Base-by-base conservation (phyloP, 2,888 invertebrate species). In the Euplexia lucipara region DNA sequence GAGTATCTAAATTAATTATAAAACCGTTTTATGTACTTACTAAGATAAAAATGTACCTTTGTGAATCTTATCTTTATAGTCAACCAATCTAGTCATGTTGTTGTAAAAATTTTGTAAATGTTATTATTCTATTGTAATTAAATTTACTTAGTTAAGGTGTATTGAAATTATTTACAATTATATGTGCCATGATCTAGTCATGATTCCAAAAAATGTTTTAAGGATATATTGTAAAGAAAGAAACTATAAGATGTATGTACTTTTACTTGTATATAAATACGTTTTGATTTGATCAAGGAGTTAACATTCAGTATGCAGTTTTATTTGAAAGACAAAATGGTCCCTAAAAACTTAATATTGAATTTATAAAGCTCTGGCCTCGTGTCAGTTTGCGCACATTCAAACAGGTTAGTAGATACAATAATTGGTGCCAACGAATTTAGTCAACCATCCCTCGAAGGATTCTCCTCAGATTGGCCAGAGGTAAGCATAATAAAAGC, bases 81-180 rank as follows among this genome's bases (percentile, higher is more conserved):
- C 80, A 67, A 47, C 66, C 74, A 65, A 47, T 64, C 74, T 84
- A 82, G 81, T 84, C 82, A 63, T 39, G 39, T 59, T 39, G 39
- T 59, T 85, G 84, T 85, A 80, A 71, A 83, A 78, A 81, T 47
- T 53, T 74, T 85, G 83, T 85, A 84, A 79, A 85, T 80, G 79
- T 83, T 76, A 72, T 58, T 69, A 70, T 54, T 62, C 34, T 68
- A 64, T 59, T 70, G 65, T 69, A 68, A 65, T 70, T 57, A 59
- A 59, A 57, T 60, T 48, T 59, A 61, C 9, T 53, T 47, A 39
- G 35, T 14, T 72, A 70, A 51, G 49, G 26, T 58, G 32, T 54
- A 62, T 60, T 57, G 20, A 61, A 61, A 61, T 53, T 52, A 49
- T 65, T 60, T 57, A 26, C 59, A 61, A 61, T 53, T 52, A 49